Base-by-base conservation (phyloP, 2,888 invertebrate genomes). In the Zygogramma bicolorata region DNA sequence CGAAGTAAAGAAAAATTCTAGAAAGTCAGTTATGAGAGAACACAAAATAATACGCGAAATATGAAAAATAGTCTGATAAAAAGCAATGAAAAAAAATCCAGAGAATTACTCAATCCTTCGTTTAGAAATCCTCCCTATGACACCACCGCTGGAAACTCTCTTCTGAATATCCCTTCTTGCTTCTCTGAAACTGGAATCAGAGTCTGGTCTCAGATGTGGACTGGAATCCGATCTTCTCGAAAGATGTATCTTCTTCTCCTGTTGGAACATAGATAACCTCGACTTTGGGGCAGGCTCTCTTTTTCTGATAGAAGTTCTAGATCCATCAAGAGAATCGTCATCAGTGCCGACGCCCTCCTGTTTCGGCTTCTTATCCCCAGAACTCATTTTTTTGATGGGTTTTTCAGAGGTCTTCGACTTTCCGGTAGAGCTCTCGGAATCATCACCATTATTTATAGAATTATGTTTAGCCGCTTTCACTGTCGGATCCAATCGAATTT, bases 401-500 rank as follows among this genome's bases (percentile, higher is more conserved):
- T 27, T n/a, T 10, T 6, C n/a, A 5, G n/a, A 13, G 8, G 13
- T 25, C 25, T 53, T 53, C 7, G 15, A 1, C 25, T 42, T 22
- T 15, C n/a, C 25, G n/a, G 27, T 40, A 22, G 22, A 34, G 38
- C 20, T 25, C 3, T 10, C 34, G 3, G 27, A 29, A 2, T 63
- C 29, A 0, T 46, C 20, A n/a, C 46, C 63, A 20, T 46, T 63
- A 5, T 10, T 29, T 7, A 46, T 20, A n/a, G 10, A 10, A 63
- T 63, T 18, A 5, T 4, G 7, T 27, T 15, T 1, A 15, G 2
- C n/a, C 3, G 42, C 31, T 5, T 46, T 31, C 29, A 20, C 6
- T 2, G 31, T 18, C 10, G 29, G 29, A n/a, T 63, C 46, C 20
- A 60, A 31, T 49, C 46, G 62, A 25, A 71, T 71, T 63, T 68